Evolutionary conservation across 2,797 vertebrate species (phyloP).

Genomic region (Premnoplex brunnescens): DNA sequence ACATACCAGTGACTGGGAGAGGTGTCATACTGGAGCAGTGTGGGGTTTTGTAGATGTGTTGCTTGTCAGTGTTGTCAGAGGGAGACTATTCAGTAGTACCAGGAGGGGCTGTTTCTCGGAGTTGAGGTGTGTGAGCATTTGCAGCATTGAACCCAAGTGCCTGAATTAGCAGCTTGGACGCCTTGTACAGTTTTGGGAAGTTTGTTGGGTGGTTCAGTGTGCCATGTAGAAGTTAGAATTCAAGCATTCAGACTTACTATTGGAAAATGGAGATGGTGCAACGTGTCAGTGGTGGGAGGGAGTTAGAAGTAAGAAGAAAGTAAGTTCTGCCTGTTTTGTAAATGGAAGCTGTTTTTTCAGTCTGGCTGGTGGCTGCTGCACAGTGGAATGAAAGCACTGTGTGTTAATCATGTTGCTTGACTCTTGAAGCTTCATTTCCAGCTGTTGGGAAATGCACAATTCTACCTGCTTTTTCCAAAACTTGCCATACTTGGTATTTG

Average conservation of each 20-base stretch:
- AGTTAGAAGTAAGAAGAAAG: not conserved
- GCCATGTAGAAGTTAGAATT: not conserved
- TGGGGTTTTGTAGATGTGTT: not conserved
- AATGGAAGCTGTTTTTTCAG: not conserved
- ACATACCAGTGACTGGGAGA: not conserved
- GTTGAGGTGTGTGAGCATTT: not conserved
- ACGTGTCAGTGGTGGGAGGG: not conserved
- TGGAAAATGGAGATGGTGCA: not conserved
- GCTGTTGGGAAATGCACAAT: not conserved
- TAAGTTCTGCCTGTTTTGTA: not conserved
- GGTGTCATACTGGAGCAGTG: not conserved
- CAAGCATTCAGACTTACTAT: not conserved
- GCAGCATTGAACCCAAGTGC: not conserved
- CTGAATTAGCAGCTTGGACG: not conserved
- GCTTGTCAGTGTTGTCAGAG: not conserved
- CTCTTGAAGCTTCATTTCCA: not conserved
- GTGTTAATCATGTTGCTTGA: not conserved
- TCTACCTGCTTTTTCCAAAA: not conserved
- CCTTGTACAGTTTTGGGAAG: accelerated
- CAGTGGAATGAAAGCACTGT: not conserved
- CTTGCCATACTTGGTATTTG: not conserved
- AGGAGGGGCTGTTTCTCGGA: not conserved
- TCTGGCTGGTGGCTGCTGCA: not conserved
- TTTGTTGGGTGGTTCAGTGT: not conserved
- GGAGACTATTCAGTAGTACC: not conserved